Percentiles rank a stretch among this genome's conserved stretches.
Conservation (phyloP, 2,888 invertebrate genomes). For the Adela reaumurella region DNA sequence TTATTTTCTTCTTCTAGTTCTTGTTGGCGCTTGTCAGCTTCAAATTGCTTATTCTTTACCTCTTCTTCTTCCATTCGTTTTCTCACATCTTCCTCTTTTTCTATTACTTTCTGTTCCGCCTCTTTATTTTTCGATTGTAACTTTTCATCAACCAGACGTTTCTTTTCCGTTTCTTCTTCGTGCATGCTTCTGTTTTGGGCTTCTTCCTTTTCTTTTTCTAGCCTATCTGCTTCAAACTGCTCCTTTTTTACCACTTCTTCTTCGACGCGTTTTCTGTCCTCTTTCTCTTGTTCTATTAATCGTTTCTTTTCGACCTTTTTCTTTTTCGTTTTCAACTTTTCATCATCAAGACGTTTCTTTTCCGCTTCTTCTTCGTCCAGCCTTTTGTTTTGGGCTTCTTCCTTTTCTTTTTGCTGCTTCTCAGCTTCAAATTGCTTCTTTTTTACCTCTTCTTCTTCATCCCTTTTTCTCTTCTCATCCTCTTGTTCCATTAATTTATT, state of each 20-base stretch:
- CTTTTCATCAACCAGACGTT: constrained; percentile 2
- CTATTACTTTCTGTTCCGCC: constrained; percentile 11
- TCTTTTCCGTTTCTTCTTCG: constrained; percentile 2
- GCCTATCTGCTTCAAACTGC: not conserved
- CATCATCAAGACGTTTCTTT: constrained; percentile 2
- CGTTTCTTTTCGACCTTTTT: constrained; percentile 8
- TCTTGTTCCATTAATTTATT: not conserved
- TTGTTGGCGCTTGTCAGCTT: not conserved
- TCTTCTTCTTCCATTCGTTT: not conserved
- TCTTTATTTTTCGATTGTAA: constrained; percentile 4
- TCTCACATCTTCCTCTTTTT: constrained; percentile 12
- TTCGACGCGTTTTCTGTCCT: constrained; percentile 7
- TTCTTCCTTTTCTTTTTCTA: not conserved
- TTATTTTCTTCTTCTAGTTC: not conserved
- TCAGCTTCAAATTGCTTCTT: constrained; percentile 12
- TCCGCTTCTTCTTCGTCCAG: not conserved
- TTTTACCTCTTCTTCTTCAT: constrained; percentile 22
- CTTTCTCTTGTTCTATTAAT: constrained; percentile 11
- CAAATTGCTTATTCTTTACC: not conserved
- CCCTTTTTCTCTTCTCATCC: not conserved
- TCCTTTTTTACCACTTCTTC: not conserved
- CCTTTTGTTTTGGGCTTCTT: not conserved
- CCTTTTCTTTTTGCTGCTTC: not conserved
- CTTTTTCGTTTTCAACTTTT: constrained; percentile 3
- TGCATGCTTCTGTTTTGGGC: not conserved